Evolutionary conservation across 2,888 invertebrate genomes (phyloP).

Genomic region (Aromia moschata): DNA sequence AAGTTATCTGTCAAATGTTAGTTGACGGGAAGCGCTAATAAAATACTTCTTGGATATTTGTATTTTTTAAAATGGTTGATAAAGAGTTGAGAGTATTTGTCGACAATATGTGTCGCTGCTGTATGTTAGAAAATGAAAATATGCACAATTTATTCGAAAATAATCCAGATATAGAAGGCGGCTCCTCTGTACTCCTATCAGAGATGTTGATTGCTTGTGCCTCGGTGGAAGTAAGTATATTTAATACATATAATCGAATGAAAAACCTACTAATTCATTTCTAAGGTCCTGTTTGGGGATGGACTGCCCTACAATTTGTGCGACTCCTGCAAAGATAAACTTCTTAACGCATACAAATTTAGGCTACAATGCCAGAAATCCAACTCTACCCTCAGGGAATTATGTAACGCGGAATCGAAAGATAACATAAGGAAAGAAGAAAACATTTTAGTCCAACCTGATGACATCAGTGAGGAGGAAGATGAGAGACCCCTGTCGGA

Average conservation of each 20-base stretch:
- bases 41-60: background rate
- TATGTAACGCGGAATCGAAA: conserved; percentile 38
- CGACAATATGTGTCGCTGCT: conserved; percentile 62
- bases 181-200: conserved; percentile 55
- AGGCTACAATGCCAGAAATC: conserved; percentile 61
- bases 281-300: conserved; percentile 48
- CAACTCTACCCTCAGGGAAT: conserved; percentile 56
- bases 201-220: conserved; percentile 62
- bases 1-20: too few relatives aligned
- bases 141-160: conserved; percentile 61
- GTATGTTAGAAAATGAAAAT: conserved; percentile 57
- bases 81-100: conserved; percentile 52
- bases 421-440: conserved; percentile 42
- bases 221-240: conserved; percentile 57
- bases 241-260: too few relatives aligned
- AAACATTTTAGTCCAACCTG: conserved; percentile 51
- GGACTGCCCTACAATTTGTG: conserved; percentile 59
- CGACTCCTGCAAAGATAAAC: conserved; percentile 57
- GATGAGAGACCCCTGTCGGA: conserved; percentile 46
- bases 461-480: conserved; percentile 47
- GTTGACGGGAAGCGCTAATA: conserved; percentile 18
- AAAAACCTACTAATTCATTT: too few relatives aligned
- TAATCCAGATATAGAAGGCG: conserved; percentile 50
- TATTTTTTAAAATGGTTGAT: conserved; percentile 50
- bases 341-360: conserved; percentile 59